Evolutionary conservation across 2,113 vertebrate species (phyloP).

Genomic region (Rhea americana): DNA sequence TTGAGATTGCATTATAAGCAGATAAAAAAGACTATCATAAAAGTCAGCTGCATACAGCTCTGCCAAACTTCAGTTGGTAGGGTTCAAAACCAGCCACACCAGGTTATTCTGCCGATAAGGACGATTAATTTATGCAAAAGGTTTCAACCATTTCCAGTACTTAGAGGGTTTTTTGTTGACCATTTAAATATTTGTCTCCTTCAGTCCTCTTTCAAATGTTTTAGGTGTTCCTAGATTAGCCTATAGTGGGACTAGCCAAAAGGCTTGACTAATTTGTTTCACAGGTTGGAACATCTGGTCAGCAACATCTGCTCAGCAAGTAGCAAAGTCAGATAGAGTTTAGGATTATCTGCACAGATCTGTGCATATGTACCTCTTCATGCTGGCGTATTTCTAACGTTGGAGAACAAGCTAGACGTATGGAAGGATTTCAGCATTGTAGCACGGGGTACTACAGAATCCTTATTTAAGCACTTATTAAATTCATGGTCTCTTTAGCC

Average conservation of each 20-base stretch:
- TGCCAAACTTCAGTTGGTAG: background rate
- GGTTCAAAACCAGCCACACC: background rate
- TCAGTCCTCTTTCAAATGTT: background rate
- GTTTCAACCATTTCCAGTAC: background rate
- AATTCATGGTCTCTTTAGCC: background rate
- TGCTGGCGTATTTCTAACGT: background rate
- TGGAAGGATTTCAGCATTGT: background rate
- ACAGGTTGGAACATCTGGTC: background rate
- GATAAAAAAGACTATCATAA: background rate
- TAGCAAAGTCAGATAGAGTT: background rate
- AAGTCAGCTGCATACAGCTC: background rate
- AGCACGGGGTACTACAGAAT: background rate
- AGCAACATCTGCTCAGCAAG: background rate
- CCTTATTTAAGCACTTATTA: background rate
- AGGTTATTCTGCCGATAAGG: background rate
- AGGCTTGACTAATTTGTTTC: background rate
- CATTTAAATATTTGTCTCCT: background rate
- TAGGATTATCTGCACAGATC: background rate
- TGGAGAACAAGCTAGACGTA: background rate
- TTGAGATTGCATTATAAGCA: background rate
- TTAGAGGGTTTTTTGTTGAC: background rate
- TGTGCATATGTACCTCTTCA: background rate
- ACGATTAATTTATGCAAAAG: background rate
- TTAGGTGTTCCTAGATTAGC: background rate
- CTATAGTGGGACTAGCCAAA: background rate